A percentile compares a stretch with the other conserved stretches of the same genome.
Evolutionary conservation across 64 coral and sea anemone genomes (phyloP).

Genomic region (Porites australiensis): DNA sequence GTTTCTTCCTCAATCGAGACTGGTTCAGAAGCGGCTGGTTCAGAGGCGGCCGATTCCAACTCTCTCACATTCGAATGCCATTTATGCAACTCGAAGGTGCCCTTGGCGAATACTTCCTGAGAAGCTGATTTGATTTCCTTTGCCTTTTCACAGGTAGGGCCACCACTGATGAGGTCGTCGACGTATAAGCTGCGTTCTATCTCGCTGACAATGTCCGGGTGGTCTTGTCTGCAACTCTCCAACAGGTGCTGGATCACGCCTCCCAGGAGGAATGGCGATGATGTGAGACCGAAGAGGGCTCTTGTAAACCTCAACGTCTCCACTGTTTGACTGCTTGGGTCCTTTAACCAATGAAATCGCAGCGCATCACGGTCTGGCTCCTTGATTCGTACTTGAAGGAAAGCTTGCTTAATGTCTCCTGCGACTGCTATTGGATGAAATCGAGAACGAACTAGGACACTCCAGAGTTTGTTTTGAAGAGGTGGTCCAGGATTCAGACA

Average conservation of each 20-base stretch:
- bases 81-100: slow-evolving; percentile 34
- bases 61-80: slow-evolving; percentile 9
- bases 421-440: background rate
- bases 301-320: background rate
- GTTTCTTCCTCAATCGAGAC: too few relatives aligned
- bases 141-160: background rate
- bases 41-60: too few relatives aligned
- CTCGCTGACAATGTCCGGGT: slow-evolving; percentile 5
- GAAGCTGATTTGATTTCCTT: slow-evolving; percentile 7
- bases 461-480: background rate
- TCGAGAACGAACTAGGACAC: background rate
- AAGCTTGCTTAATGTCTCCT: too few relatives aligned
- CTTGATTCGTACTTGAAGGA: too few relatives aligned
- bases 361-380: too few relatives aligned
- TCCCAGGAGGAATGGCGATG: background rate
- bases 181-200: slow-evolving; percentile 32
- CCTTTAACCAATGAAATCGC: too few relatives aligned
- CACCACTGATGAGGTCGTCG: slow-evolving; percentile 26
- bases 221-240: background rate
- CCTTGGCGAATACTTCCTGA: slow-evolving; percentile 34
- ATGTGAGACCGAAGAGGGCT: background rate
- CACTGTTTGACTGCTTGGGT: background rate
- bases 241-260: background rate
- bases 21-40: too few relatives aligned
- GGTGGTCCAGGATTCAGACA: background rate